These are phyloP conservation scores for Cairina moschata DNA, from an alignment of 2,113 vertebrate species.

Conservation along the genomic window DNA sequence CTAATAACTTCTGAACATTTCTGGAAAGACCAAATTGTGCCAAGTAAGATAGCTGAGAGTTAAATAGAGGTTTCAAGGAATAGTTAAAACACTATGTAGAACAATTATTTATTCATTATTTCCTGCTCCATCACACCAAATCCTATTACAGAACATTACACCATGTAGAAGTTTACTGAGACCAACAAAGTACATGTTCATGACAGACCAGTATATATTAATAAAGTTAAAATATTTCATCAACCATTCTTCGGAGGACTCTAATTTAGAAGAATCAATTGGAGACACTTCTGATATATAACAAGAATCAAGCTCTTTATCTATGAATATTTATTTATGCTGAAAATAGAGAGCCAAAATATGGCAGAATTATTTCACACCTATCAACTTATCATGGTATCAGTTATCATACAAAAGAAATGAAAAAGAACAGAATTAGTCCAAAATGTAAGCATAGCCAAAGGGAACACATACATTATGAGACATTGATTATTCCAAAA, in stretches of 20 bases:
- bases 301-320: neutral
- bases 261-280: neutral
- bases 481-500: neutral
- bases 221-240: neutral
- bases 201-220: accelerated
- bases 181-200: neutral
- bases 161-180: neutral
- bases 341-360: neutral
- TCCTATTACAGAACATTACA: neutral
- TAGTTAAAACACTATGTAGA: neutral
- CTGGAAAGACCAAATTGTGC: neutral
- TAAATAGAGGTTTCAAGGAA: neutral
- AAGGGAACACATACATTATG: neutral
- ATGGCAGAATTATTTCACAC: neutral
- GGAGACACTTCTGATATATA: neutral
- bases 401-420: neutral
- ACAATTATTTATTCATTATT: neutral
- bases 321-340: neutral
- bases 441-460: neutral
- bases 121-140: neutral
- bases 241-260: neutral
- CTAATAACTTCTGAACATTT: neutral
- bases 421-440: neutral
- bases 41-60: neutral
- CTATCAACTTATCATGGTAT: neutral